Conservation (phyloP, 2,888 invertebrate genomes). For the Tachina lurida region DNA sequence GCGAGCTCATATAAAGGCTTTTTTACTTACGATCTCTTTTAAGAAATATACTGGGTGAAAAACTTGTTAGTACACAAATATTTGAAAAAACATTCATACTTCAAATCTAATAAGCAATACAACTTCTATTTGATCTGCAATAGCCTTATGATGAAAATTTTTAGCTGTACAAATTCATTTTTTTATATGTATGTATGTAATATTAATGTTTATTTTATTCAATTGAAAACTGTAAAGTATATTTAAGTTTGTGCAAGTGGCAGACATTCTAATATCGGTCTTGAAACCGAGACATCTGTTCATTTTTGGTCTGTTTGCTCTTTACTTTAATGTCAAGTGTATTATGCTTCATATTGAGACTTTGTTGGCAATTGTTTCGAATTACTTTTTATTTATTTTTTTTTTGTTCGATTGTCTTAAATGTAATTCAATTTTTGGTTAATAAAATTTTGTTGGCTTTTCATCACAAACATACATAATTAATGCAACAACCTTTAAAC, state of each 20-base stretch:
- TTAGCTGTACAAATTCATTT: background rate
- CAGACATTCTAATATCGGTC: slow-evolving; percentile 49
- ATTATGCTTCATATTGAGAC: slow-evolving; percentile 6
- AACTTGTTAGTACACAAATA: background rate
- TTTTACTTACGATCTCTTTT: background rate
- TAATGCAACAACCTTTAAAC: slow-evolving; percentile 54
- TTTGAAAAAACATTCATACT: background rate
- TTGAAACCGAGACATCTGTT: slow-evolving; percentile 47
- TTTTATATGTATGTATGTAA: background rate
- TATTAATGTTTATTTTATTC: background rate
- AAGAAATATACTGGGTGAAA: background rate
- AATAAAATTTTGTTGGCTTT: background rate
- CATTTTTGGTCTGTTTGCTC: slow-evolving; percentile 40
- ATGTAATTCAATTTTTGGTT: background rate
- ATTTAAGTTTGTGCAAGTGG: background rate
- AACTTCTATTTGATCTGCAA: background rate
- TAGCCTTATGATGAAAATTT: background rate
- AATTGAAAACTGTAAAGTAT: slow-evolving; percentile 11
- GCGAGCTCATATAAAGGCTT: background rate
- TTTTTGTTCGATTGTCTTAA: background rate
- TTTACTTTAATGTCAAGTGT: slow-evolving; percentile 69
- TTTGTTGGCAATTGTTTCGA: slow-evolving; percentile 21
- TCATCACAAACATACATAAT: background rate
- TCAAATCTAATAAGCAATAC: background rate
- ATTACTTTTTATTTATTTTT: background rate